These are phyloP conservation scores for Corydoras maculifer DNA, from an alignment of 2,113 vertebrate genomes.

Conservation along the genomic window DNA sequence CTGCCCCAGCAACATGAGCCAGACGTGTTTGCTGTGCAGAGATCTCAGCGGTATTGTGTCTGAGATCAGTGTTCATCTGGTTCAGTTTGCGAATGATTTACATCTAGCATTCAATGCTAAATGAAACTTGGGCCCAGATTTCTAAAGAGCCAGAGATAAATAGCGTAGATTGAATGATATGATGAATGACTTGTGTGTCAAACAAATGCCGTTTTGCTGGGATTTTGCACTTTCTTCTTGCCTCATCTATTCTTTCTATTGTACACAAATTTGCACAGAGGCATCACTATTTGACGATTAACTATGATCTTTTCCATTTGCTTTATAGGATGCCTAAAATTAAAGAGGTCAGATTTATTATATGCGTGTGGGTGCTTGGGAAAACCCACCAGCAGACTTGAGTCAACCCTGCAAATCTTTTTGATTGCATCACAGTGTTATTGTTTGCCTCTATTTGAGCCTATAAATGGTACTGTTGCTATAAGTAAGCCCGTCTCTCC, in stretches of 20 bases:
- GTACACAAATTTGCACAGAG: no score
- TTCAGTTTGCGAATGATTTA: slow-evolving; percentile 12
- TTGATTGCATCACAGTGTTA: slow-evolving; percentile 20
- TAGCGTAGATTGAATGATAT: not conserved
- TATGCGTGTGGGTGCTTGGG: slow-evolving; percentile 11
- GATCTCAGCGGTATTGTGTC: slow-evolving; percentile 34
- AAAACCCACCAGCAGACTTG: slow-evolving; percentile 20
- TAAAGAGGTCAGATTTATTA: not conserved
- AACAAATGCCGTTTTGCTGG: no score
- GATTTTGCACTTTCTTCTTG: no score
- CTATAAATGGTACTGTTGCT: slow-evolving; percentile 24
- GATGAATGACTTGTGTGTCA: not conserved
- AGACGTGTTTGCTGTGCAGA: slow-evolving; percentile 34
- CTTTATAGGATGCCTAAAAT: not conserved
- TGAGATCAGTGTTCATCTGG: no score
- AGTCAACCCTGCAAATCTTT: slow-evolving; percentile 8
- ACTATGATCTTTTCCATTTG: not conserved
- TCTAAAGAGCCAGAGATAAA: slow-evolving; percentile 14
- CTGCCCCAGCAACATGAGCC: slow-evolving; percentile 26
- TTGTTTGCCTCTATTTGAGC: not conserved
- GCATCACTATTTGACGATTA: not conserved
- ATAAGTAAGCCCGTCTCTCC: slow-evolving; percentile 40
- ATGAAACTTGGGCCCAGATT: slow-evolving; percentile 3
- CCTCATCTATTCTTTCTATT: no score
- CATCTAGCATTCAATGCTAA: not conserved